Evolutionary conservation across 2,888 invertebrate species (phyloP).

Genomic region (Cenopis cana): DNA sequence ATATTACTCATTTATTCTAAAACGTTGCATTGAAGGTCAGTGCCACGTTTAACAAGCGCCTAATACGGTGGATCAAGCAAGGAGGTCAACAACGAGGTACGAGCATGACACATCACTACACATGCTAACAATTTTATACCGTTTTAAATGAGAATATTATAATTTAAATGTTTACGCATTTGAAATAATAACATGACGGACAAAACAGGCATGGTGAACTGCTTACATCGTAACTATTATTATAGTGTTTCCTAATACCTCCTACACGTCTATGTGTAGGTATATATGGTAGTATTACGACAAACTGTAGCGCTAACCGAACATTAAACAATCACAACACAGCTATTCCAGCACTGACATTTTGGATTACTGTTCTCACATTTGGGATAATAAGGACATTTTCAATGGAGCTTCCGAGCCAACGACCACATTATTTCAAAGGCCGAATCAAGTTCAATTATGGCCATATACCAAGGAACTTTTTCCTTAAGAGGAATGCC

Average conservation of each 20-base stretch:
- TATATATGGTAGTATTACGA: slow-evolving; percentile 19
- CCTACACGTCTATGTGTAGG: slow-evolving; percentile 9
- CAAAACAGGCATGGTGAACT: slow-evolving; percentile 4
- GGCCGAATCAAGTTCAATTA: too few species aligned
- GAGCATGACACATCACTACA: slow-evolving; percentile 24
- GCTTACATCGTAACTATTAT: slow-evolving; percentile 16
- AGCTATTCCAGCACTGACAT: slow-evolving; percentile 22
- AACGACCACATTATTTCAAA: slow-evolving; percentile 5
- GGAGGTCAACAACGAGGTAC: slow-evolving; percentile 20
- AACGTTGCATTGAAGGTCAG: slow-evolving; percentile 12
- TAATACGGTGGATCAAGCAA: slow-evolving; percentile 32
- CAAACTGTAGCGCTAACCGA: slow-evolving; percentile 15
- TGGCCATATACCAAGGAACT: too few species aligned
- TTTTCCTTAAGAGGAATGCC: too few species aligned
- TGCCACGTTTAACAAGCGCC: not conserved
- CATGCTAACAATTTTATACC: slow-evolving; percentile 3
- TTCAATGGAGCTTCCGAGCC: slow-evolving; percentile 11
- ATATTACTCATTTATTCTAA: slow-evolving; percentile 15
- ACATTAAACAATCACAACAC: not conserved
- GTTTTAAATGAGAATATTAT: slow-evolving; percentile 1
- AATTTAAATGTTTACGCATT: slow-evolving; percentile 5
- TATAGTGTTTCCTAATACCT: slow-evolving; percentile 18
- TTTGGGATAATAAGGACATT: slow-evolving; percentile 23
- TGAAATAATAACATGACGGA: slow-evolving; percentile 12
- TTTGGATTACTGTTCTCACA: slow-evolving; percentile 5